A percentile compares a stretch with the other conserved stretches of the same genome.
Evolutionary conservation across 2,797 vertebrate genomes (phyloP).

Genomic region (Mormyrus proboscirostris): DNA sequence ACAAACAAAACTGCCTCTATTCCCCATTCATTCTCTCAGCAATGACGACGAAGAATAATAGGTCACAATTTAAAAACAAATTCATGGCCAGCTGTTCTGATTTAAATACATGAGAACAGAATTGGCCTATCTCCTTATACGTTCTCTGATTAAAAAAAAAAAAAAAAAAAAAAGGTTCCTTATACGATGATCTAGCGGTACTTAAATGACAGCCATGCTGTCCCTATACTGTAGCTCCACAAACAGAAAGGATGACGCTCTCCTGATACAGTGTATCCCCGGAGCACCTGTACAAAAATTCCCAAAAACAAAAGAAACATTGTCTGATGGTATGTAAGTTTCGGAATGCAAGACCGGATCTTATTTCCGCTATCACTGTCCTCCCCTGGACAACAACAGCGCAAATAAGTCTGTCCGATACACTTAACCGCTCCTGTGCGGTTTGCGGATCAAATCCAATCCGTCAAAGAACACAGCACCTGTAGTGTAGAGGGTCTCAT

Average conservation of each 20-base stretch:
- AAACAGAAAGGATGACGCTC: background rate
- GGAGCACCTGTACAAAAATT: slow-evolving; percentile 9
- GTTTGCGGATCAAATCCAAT: slow-evolving; percentile 23
- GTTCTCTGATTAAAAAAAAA: background rate
- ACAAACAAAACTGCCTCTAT: slow-evolving; percentile 8
- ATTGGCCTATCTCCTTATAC: background rate
- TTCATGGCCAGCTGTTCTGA: background rate
- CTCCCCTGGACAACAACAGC: slow-evolving; percentile 16
- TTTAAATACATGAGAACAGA: background rate
- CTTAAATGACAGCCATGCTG: background rate
- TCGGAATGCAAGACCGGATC: slow-evolving; percentile 17
- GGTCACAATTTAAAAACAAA: background rate
- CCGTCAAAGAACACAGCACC: slow-evolving; percentile 20
- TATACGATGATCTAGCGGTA: slow-evolving; percentile 15
- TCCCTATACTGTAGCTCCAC: background rate
- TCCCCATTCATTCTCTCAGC: slow-evolving; percentile 25
- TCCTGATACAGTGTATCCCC: background rate
- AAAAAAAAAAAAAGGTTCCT: background rate
- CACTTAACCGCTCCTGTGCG: slow-evolving; percentile 29
- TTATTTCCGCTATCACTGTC: slow-evolving; percentile 16
- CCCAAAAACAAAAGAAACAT: background rate
- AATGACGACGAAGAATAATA: slow-evolving; percentile 21
- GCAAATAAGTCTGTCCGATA: slow-evolving; percentile 19
- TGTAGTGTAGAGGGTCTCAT: slow-evolving; percentile 18
- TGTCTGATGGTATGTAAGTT: slow-evolving; percentile 18